Evolutionary conservation across 2,113 vertebrate genomes (phyloP).

Genomic region (Corythaeola cristata): DNA sequence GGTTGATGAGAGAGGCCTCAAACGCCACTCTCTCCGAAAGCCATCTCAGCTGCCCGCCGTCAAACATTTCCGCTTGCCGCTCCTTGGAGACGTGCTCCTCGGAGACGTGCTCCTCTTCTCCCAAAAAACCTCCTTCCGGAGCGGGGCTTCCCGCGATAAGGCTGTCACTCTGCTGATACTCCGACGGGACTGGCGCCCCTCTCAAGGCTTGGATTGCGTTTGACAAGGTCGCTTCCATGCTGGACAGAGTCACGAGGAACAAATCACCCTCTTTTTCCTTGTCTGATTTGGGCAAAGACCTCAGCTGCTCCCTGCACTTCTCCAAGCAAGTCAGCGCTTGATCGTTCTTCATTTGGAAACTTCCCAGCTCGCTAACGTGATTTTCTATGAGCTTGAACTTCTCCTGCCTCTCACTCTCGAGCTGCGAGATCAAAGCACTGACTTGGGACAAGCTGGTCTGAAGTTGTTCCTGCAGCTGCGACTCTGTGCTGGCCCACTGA

Average conservation of each 20-base stretch:
- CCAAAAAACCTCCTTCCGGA: neutral
- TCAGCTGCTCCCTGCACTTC: slow-evolving; percentile 82
- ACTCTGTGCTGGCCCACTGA: slow-evolving; percentile 77
- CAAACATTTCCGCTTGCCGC: slow-evolving; percentile 11
- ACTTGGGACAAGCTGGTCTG: slow-evolving; percentile 79
- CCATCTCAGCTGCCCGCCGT: slow-evolving; percentile 73
- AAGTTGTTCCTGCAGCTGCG: slow-evolving; percentile 79
- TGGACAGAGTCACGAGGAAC: slow-evolving; percentile 74
- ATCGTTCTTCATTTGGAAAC: slow-evolving; percentile 77
- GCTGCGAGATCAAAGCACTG: slow-evolving; percentile 72
- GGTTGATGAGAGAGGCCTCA: slow-evolving; percentile 86
- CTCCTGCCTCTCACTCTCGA: slow-evolving; percentile 73
- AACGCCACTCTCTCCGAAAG: slow-evolving; percentile 87
- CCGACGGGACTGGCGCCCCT: slow-evolving; percentile 36
- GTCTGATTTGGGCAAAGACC: slow-evolving; percentile 72
- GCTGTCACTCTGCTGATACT: slow-evolving; percentile 23
- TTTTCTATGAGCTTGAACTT: slow-evolving; percentile 50
- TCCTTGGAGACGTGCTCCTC: neutral
- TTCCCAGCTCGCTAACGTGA: slow-evolving; percentile 63
- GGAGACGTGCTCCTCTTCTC: neutral
- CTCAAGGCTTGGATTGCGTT: slow-evolving; percentile 78
- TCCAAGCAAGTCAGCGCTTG: slow-evolving; percentile 85
- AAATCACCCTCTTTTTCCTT: slow-evolving; percentile 66
- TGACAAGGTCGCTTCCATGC: slow-evolving; percentile 79
- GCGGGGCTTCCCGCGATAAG: neutral